Evolutionary conservation across 1,140 invertebrate genomes (phyloP).

Genomic region (Neodiprion lecontei): DNA sequence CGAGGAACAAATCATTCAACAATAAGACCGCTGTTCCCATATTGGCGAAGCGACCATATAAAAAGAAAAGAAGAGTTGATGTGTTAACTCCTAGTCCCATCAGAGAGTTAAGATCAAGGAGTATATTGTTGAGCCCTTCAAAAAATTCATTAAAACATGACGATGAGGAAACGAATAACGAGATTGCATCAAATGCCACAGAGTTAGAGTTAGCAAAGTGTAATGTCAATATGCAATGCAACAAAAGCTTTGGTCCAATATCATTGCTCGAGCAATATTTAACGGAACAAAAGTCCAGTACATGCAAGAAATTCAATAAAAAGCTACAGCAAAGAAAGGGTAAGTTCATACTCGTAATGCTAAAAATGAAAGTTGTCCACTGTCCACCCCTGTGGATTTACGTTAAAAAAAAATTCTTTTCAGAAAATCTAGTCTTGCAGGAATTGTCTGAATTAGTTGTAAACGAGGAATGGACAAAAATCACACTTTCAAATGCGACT

Average conservation of each 20-base stretch:
- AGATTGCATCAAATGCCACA: background rate
- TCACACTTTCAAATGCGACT: constrained; percentile 36
- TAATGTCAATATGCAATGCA: background rate
- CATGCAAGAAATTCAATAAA: background rate
- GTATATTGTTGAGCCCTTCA: background rate
- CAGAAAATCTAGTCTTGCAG: constrained; percentile 39
- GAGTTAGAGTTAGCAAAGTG: background rate
- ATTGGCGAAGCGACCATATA: background rate
- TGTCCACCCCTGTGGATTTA: too few relatives aligned
- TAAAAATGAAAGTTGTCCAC: too few relatives aligned
- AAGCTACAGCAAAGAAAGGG: background rate
- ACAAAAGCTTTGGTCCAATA: background rate
- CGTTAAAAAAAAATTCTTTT: constrained; percentile 17
- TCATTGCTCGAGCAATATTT: background rate
- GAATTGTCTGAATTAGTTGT: constrained; percentile 37
- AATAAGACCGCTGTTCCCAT: background rate
- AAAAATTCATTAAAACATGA: background rate
- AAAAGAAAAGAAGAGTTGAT: background rate
- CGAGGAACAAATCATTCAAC: background rate
- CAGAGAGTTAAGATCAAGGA: background rate
- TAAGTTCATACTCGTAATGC: background rate
- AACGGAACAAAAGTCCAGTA: background rate
- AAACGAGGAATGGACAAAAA: constrained; percentile 37
- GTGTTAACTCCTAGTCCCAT: background rate
- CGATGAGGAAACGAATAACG: background rate